Evolutionary conservation across 2,113 vertebrate species (phyloP).

Genomic region (Noctilio leporinus): DNA sequence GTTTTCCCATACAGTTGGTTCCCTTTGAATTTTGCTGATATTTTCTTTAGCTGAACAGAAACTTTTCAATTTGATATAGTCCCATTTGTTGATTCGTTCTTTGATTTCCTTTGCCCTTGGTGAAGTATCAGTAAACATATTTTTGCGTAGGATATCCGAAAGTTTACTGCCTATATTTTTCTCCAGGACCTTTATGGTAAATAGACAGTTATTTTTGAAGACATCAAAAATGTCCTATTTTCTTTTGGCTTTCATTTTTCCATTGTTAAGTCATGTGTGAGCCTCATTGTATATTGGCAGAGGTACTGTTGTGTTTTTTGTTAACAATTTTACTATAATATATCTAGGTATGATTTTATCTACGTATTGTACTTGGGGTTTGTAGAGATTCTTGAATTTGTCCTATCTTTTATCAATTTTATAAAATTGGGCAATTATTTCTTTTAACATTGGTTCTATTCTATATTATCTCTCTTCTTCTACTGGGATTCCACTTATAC

Average conservation of each 20-base stretch:
- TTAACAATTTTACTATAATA: background rate
- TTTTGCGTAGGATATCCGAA: no score
- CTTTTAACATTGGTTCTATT: background rate
- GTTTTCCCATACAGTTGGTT: no score
- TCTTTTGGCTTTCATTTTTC: background rate
- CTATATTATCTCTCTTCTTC: background rate
- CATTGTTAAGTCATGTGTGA: background rate
- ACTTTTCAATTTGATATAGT: no score
- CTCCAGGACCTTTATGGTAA: no score
- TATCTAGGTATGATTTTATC: background rate
- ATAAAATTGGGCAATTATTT: background rate
- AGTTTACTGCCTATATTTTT: no score
- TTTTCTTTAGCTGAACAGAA: no score
- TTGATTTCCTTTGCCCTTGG: no score
- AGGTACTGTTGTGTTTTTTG: background rate
- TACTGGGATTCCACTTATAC: background rate
- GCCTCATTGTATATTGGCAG: background rate
- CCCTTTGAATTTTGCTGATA: no score
- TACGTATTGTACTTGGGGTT: background rate
- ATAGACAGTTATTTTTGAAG: background rate
- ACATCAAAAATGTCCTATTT: background rate
- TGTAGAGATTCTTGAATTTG: background rate
- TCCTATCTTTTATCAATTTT: background rate
- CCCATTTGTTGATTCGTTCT: no score
- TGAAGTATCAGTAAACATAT: no score